Evolutionary conservation across 23 tunicate genomes (phyloP).

Genomic region (Aplidium turbinatum): DNA sequence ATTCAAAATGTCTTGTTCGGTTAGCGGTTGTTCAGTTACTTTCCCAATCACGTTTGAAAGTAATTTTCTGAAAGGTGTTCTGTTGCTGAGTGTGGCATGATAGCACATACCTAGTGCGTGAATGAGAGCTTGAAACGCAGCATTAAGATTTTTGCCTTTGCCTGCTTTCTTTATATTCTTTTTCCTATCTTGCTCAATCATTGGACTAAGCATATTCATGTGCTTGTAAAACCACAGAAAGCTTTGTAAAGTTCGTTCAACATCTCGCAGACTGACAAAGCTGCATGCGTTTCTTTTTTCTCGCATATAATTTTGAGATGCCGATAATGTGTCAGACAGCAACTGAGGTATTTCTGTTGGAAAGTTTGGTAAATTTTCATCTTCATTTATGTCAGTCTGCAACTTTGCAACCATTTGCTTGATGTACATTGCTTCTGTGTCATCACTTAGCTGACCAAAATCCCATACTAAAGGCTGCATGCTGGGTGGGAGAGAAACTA

Average conservation of each 20-base stretch:
- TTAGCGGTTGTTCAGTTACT: not conserved
- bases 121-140: slow-evolving; percentile 35
- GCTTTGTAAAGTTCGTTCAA: slow-evolving; percentile 40
- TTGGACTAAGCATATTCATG: not conserved
- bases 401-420: slow-evolving; percentile 50
- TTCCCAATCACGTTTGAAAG: slow-evolving; percentile 16
- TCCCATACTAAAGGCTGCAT: slow-evolving; percentile 69
- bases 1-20: slow-evolving; percentile 26
- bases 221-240: slow-evolving; percentile 47
- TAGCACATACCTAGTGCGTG: slow-evolving; percentile 59
- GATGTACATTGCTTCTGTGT: slow-evolving; percentile 34
- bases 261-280: slow-evolving; percentile 59
- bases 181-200: not conserved
- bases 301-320: slow-evolving; percentile 41
- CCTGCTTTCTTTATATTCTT: not conserved
- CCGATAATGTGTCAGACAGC: not conserved
- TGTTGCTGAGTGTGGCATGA: slow-evolving; percentile 51
- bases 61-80: slow-evolving; percentile 23
- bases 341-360: not conserved
- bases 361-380: not conserved
- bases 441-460: slow-evolving; percentile 54
- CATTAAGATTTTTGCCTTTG: not conserved
- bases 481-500: slow-evolving; percentile 55
- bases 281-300: slow-evolving; percentile 25
- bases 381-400: slow-evolving; percentile 6